phyloP scores from a whole-genome alignment of 92 coral and sea anemone species.

The Zoanthus sansibaricus region DNA sequence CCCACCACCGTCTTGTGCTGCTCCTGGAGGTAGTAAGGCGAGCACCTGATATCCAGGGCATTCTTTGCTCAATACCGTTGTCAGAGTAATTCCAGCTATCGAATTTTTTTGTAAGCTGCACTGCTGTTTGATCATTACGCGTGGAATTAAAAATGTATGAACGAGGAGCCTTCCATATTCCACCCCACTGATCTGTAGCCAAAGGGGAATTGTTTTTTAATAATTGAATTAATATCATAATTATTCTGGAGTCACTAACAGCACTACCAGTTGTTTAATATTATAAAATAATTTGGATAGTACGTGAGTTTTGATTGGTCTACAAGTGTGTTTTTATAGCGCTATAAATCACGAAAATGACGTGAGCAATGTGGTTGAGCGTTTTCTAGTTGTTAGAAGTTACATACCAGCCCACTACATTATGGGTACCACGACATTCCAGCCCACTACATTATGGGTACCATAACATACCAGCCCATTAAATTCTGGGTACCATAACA shows the following conservation, averaged over 20 bases:
- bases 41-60: conserved; percentile 78
- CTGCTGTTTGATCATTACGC: conserved; percentile 64
- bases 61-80: conserved; percentile 65
- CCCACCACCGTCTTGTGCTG: conserved; percentile 25
- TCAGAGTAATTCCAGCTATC: conserved; percentile 66
- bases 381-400: too few relatives aligned
- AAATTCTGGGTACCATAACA: too few relatives aligned
- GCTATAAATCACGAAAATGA: too few relatives aligned
- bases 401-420: too few relatives aligned
- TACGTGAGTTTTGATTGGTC: too few relatives aligned
- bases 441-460: too few relatives aligned
- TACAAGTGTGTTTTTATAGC: too few relatives aligned
- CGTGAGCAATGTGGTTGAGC: too few relatives aligned
- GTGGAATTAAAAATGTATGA: conserved; percentile 70
- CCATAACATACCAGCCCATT: too few relatives aligned
- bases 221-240: background rate
- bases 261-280: background rate
- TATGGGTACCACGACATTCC: too few relatives aligned
- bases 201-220: background rate
- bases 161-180: conserved; percentile 81
- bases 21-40: conserved; percentile 60
- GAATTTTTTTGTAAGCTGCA: conserved; percentile 64
- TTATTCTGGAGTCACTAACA: background rate
- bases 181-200: conserved; percentile 72
- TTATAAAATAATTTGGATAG: too few relatives aligned